Percentiles rank a stretch among this genome's conserved stretches.
These are phyloP conservation scores for Phoeniculus purpureus DNA, from an alignment of 2,797 vertebrate species.

Conservation along the genomic window DNA sequence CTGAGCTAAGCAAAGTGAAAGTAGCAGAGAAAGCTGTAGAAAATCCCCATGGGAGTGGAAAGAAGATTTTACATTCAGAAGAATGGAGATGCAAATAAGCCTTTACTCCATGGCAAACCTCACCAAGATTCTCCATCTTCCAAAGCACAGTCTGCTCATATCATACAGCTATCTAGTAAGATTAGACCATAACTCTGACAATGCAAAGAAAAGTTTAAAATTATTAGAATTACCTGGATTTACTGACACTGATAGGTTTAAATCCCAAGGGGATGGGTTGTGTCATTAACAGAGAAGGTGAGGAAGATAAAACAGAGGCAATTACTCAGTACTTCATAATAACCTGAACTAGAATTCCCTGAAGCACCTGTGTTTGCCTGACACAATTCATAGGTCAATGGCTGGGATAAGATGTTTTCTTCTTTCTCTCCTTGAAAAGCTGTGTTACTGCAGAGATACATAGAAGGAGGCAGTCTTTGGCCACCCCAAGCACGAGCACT, in stretches of 20 bases:
- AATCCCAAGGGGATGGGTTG: background rate
- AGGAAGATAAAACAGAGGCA: slow-evolving; percentile 48
- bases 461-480: background rate
- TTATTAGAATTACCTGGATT: slow-evolving; percentile 27
- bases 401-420: background rate
- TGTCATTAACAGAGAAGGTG: slow-evolving; percentile 21
- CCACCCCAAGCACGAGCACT: background rate
- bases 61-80: background rate
- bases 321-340: slow-evolving; percentile 18
- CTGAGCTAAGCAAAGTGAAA: background rate
- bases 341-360: slow-evolving; percentile 27
- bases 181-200: background rate
- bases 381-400: background rate
- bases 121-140: background rate
- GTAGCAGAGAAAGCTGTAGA: background rate
- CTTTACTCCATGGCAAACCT: slow-evolving; percentile 7
- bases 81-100: slow-evolving; percentile 33
- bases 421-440: background rate
- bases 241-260: slow-evolving; percentile 21
- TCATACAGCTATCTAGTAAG: background rate
- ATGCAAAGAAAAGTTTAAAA: background rate
- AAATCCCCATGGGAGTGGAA: slow-evolving; percentile 2
- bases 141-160: background rate
- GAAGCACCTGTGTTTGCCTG: slow-evolving; percentile 27
- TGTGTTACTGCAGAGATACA: background rate